Percentiles rank a stretch among this genome's conserved stretches.
phyloP scores from a whole-genome alignment of 2,797 vertebrate species.

The Naso thynnoides region DNA sequence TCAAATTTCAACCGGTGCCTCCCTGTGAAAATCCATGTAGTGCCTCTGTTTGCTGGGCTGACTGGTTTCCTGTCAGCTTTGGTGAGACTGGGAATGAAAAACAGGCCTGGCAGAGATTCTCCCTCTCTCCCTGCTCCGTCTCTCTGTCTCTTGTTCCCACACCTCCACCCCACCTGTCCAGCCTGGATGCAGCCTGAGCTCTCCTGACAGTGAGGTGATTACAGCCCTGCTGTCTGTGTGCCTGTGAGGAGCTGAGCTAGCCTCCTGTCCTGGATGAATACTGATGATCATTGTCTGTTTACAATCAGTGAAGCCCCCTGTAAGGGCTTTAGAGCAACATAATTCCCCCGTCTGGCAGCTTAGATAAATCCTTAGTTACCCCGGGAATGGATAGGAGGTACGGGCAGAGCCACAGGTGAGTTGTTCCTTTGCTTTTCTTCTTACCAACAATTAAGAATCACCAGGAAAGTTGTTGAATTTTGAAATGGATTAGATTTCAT shows the following conservation, averaged over 20 bases:
- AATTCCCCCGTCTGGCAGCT: constrained; percentile 55
- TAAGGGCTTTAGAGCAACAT: constrained; percentile 60
- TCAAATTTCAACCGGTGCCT: constrained; percentile 21
- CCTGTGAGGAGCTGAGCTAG: constrained; percentile 15
- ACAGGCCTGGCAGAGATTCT: constrained; percentile 17
- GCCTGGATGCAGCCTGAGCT: constrained; percentile 2
- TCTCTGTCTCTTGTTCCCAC: background rate
- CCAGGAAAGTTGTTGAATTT: background rate
- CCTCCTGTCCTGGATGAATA: constrained; percentile 16
- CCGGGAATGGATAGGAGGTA: constrained; percentile 5
- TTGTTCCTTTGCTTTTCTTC: constrained; percentile 18
- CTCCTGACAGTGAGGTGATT: constrained; percentile 37
- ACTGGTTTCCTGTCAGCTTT: constrained; percentile 26
- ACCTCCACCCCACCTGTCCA: constrained; percentile 24
- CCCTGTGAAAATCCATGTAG: constrained; percentile 1
- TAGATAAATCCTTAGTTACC: constrained; percentile 47
- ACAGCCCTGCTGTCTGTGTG: constrained; percentile 6
- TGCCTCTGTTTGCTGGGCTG: constrained; percentile 3
- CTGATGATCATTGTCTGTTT: constrained; percentile 50
- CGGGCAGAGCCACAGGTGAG: constrained; percentile 65
- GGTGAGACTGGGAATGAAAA: background rate
- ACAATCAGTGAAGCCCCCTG: constrained; percentile 51
- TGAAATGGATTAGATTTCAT: background rate
- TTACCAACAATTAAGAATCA: no score
- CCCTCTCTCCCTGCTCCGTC: background rate